Percentiles rank a stretch among this genome's conserved stretches.
Conservation (phyloP, 2,113 vertebrate species). For the Orycteropus afer region DNA sequence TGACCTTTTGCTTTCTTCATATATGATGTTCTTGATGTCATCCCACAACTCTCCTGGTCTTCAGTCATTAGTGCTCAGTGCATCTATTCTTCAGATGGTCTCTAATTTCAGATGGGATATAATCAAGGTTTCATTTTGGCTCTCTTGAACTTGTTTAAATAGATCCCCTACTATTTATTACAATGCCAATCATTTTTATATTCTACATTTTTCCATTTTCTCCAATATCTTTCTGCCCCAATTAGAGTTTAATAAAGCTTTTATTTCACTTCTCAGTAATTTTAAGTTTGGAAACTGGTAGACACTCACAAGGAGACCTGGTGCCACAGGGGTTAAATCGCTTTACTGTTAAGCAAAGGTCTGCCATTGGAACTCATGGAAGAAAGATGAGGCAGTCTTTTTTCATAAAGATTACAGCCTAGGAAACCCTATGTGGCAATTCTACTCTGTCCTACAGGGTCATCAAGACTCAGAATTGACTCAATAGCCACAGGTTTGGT, state of each 20-base stretch:
- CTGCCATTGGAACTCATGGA: too few relatives aligned
- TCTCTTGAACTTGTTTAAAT: background rate
- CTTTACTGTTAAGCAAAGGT: too few relatives aligned
- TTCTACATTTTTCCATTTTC: background rate
- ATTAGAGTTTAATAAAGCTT: slow-evolving; percentile 10
- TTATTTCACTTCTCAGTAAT: slow-evolving; percentile 23
- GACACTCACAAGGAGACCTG: background rate
- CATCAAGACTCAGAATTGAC: background rate
- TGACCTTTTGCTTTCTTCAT: too few relatives aligned
- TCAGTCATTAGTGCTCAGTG: too few relatives aligned
- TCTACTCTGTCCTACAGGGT: background rate
- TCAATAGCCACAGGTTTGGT: background rate
- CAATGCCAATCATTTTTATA: background rate
- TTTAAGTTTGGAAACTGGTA: slow-evolving; percentile 24
- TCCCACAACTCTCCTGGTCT: too few relatives aligned
- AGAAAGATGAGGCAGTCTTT: background rate
- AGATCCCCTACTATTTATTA: background rate
- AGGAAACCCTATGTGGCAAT: background rate
- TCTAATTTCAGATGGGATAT: too few relatives aligned
- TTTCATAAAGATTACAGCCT: background rate
- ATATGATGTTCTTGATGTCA: too few relatives aligned
- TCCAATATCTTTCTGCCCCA: background rate
- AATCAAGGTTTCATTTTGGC: too few relatives aligned
- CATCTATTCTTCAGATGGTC: too few relatives aligned
- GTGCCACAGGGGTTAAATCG: background rate